Evolutionary conservation across 35 echinoderm and acorn worm species (phyloP).

Genomic region (Apostichopus californicus): DNA sequence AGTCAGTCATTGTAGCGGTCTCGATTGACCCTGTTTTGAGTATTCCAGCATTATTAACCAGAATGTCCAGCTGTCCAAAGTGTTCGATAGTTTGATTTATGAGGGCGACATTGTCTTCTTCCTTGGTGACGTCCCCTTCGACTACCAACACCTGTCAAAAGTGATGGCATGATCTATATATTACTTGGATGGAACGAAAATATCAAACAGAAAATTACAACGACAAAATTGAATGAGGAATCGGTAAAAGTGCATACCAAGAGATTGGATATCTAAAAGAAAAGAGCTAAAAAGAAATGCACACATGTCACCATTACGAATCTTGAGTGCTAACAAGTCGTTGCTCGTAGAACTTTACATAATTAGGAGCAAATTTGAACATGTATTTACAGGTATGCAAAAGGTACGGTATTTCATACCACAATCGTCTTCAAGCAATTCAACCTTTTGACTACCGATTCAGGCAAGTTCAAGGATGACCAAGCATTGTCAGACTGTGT

Average conservation of each 20-base stretch:
- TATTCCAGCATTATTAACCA: slow-evolving; percentile 61
- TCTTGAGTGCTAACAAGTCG: too few species aligned
- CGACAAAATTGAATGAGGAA: neutral
- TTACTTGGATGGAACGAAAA: neutral
- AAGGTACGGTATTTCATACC: too few species aligned
- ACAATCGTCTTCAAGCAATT: too few species aligned
- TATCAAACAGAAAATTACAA: neutral
- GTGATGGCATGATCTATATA: neutral
- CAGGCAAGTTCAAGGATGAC: too few species aligned
- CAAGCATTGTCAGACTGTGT: too few species aligned
- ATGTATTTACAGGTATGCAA: neutral
- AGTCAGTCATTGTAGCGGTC: slow-evolving; percentile 38
- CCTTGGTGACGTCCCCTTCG: slow-evolving; percentile 11
- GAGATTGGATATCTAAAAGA: too few species aligned
- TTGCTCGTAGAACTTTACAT: too few species aligned
- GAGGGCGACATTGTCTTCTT: slow-evolving; percentile 23
- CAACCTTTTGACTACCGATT: too few species aligned
- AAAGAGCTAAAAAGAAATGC: too few species aligned
- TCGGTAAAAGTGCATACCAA: too few species aligned
- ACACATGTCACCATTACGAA: too few species aligned
- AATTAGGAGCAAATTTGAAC: neutral
- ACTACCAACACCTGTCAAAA: slow-evolving; percentile 8
- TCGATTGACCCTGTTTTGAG: slow-evolving; percentile 50
- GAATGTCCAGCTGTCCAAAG: slow-evolving; percentile 39
- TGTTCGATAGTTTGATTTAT: slow-evolving; percentile 23